These are phyloP conservation scores for Brachionus paranguensis DNA, from an alignment of 1,140 invertebrate genomes.

Conservation along the genomic window DNA sequence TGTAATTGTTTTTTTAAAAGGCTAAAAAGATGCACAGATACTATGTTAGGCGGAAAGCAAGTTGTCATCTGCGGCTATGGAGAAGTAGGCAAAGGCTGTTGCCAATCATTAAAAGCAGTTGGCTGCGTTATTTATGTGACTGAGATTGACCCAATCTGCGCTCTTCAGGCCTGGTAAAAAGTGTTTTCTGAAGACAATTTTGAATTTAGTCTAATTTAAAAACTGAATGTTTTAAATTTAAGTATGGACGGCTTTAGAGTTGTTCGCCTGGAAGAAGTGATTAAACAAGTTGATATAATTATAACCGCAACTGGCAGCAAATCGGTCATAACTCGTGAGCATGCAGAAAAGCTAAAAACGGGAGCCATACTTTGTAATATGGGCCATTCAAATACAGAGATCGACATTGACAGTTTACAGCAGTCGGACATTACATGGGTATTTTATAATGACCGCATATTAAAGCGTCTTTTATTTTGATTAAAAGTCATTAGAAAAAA, in stretches of 20 bases:
- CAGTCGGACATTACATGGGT: background rate
- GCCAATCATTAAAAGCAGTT: slow-evolving; percentile 84
- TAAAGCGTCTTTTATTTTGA: slow-evolving; percentile 67
- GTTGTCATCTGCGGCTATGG: slow-evolving; percentile 93
- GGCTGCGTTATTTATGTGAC: slow-evolving; percentile 90
- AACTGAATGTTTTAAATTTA: background rate
- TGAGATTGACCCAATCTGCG: slow-evolving; percentile 96
- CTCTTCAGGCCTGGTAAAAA: slow-evolving; percentile 80
- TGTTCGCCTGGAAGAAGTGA: slow-evolving; percentile 85
- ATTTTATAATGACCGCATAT: background rate
- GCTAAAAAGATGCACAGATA: slow-evolving; percentile 87
- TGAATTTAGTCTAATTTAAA: slow-evolving; percentile 17
- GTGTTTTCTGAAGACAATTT: background rate
- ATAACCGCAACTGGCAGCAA: slow-evolving; percentile 94
- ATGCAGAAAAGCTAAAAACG: slow-evolving; percentile 94
- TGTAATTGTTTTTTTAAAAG: slow-evolving; percentile 56
- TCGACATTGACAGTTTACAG: slow-evolving; percentile 75
- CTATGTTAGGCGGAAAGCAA: slow-evolving; percentile 97
- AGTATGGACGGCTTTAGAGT: slow-evolving; percentile 96
- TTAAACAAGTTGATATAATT: slow-evolving; percentile 83
- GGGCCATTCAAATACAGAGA: slow-evolving; percentile 96
- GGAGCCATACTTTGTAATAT: slow-evolving; percentile 94
- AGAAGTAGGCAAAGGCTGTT: slow-evolving; percentile 89
- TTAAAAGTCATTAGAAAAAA: no score
- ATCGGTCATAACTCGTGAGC: slow-evolving; percentile 84